These are phyloP conservation scores for Drosophila burlai DNA, from an alignment of 1,140 invertebrate species.

Conservation along the genomic window DNA sequence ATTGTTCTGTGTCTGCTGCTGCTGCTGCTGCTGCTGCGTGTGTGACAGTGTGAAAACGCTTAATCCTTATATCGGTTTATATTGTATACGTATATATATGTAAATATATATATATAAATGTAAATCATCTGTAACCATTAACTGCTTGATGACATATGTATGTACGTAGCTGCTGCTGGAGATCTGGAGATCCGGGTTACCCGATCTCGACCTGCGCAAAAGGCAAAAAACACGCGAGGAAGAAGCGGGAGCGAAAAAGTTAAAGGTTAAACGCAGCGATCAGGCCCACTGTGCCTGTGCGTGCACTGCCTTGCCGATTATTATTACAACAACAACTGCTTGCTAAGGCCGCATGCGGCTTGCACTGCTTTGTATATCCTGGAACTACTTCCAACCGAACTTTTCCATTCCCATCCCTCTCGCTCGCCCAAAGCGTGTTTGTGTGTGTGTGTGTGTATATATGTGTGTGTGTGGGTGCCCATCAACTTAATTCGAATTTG, in stretches of 20 bases:
- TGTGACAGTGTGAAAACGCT: constrained; percentile 54
- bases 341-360: constrained; percentile 9
- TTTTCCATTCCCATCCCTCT: constrained; percentile 33
- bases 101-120: constrained; percentile 48
- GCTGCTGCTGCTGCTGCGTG: constrained; percentile 3
- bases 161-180: constrained; percentile 25
- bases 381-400: constrained; percentile 8
- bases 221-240: constrained; percentile 48
- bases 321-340: constrained; percentile 10
- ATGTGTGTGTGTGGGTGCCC: constrained; percentile 21
- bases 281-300: constrained; percentile 18
- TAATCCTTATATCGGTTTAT: constrained; percentile 50
- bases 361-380: constrained; percentile 25
- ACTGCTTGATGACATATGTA: constrained; percentile 43
- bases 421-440: constrained; percentile 20
- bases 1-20: constrained; percentile 29
- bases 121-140: constrained; percentile 54
- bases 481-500: constrained; percentile 54
- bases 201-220: constrained; percentile 37
- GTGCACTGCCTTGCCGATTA: constrained; percentile 1
- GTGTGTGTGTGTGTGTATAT: constrained; percentile 19
- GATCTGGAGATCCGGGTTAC: background rate
- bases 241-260: constrained; percentile 17
- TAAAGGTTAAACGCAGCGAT: constrained; percentile 11
- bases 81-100: constrained; percentile 52